Percentiles rank a stretch among this genome's conserved stretches.
Evolutionary conservation across 2,797 vertebrate genomes (phyloP).

Genomic region (Iguana delicatissima): DNA sequence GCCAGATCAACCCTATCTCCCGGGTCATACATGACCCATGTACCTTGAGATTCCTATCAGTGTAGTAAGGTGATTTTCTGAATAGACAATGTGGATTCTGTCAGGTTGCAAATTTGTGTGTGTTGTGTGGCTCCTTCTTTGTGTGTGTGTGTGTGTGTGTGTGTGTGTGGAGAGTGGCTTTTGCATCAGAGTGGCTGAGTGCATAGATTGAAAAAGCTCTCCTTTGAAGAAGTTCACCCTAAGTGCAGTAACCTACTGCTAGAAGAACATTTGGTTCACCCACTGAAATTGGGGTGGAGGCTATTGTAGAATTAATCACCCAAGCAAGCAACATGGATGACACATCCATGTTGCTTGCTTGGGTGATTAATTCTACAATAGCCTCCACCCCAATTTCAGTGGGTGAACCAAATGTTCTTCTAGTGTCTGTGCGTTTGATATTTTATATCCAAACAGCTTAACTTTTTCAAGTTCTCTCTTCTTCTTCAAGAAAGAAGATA

Average conservation of each 20-base stretch:
- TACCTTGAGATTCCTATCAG: no score
- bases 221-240: neutral
- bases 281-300: no score
- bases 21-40: no score
- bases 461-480: neutral
- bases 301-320: no score
- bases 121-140: no score
- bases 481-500: neutral
- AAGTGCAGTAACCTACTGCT: neutral
- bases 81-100: neutral
- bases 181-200: neutral
- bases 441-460: no score
- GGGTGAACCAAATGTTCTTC: neutral
- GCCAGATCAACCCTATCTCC: no score
- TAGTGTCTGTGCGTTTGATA: neutral
- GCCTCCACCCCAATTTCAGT: neutral
- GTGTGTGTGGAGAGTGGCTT: neutral
- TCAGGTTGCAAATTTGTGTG: no score
- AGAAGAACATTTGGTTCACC: no score
- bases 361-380: neutral
- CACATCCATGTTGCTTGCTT: neutral
- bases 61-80: neutral
- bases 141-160: no score
- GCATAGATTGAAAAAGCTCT: neutral
- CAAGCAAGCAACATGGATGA: no score